These are phyloP conservation scores for Mechanitis messenoides DNA, from an alignment of 2,888 invertebrate genomes.

Conservation along the genomic window DNA sequence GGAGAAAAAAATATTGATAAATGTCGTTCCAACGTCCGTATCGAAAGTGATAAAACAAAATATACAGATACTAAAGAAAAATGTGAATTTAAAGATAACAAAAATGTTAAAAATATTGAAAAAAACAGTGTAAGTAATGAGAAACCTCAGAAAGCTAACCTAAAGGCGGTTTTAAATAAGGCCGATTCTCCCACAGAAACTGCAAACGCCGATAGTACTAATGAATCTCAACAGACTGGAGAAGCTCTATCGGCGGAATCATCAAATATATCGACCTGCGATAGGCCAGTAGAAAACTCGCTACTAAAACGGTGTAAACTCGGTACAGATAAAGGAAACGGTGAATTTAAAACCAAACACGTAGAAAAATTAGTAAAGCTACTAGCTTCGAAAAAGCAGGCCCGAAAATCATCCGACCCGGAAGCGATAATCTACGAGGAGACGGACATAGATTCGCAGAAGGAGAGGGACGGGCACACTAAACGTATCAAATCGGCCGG, in stretches of 20 bases:
- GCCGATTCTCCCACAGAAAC: constrained; percentile 20
- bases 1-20: constrained; percentile 33
- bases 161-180: constrained; percentile 13
- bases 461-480: constrained; percentile 28
- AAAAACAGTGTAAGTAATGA: constrained; percentile 19
- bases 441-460: constrained; percentile 24
- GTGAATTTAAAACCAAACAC: constrained; percentile 33
- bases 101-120: constrained; percentile 23
- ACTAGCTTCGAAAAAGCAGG: constrained; percentile 36
- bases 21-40: constrained; percentile 15
- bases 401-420: constrained; percentile 22
- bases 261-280: constrained; percentile 7
- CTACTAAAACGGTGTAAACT: constrained; percentile 23
- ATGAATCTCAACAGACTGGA: constrained; percentile 33
- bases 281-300: constrained; percentile 20
- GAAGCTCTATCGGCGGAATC: constrained; percentile 19
- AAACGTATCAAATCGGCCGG: constrained; percentile 52
- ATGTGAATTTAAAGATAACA: constrained; percentile 23
- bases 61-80: constrained; percentile 23
- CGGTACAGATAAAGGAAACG: constrained; percentile 27
- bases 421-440: constrained; percentile 23
- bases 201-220: constrained; percentile 21
- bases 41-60: constrained; percentile 19
- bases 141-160: constrained; percentile 18
- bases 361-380: constrained; percentile 38